phyloP scores from a whole-genome alignment of 2,797 vertebrate species.

The Oreochromis grahami region DNA sequence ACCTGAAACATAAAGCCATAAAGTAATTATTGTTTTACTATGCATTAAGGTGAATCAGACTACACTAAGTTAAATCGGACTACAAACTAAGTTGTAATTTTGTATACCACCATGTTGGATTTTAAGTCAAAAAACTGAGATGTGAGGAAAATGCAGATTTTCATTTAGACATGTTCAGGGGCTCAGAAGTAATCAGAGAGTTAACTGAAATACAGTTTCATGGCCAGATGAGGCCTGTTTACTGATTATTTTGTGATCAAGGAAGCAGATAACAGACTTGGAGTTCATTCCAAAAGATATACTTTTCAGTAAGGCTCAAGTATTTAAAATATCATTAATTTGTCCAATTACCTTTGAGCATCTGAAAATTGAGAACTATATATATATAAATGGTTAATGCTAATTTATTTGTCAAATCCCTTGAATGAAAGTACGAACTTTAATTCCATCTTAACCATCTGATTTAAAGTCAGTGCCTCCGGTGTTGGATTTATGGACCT shows the following conservation, averaged over 20 bases:
- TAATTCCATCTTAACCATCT: background rate
- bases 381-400: background rate
- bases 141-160: background rate
- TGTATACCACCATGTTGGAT: background rate
- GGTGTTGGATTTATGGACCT: background rate
- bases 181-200: background rate
- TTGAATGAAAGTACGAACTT: background rate
- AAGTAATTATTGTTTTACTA: background rate
- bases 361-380: background rate
- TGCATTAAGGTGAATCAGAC: background rate
- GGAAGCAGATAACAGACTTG: background rate
- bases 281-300: background rate
- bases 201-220: background rate
- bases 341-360: background rate
- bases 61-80: background rate
- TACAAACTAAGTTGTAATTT: background rate
- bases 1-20: conserved; percentile 27
- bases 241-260: background rate
- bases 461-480: background rate
- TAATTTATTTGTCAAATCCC: background rate
- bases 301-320: background rate
- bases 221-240: background rate
- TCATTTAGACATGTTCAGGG: background rate
- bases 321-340: background rate
- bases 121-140: background rate